Percentiles rank a stretch among this genome's conserved stretches.
These are phyloP conservation scores for Caenorhabditis auriculariae DNA, from an alignment of 2,888 invertebrate genomes.

Conservation along the genomic window DNA sequence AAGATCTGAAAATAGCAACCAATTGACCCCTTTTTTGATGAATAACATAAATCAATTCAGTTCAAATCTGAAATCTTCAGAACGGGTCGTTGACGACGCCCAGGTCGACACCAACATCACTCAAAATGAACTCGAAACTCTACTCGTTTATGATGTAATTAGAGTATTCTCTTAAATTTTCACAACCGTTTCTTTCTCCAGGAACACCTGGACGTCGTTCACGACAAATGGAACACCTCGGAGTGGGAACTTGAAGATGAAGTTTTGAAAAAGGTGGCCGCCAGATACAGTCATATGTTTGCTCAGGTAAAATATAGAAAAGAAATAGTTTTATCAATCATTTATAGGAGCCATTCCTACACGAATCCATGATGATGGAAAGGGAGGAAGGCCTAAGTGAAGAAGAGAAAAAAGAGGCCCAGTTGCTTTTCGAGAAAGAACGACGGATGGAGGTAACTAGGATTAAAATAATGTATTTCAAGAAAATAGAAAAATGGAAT, in stretches of 20 bases:
- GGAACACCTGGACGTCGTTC: slow-evolving; percentile 38
- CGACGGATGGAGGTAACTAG: slow-evolving; percentile 6
- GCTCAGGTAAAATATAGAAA: slow-evolving; percentile 21
- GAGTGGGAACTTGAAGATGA: slow-evolving; percentile 46
- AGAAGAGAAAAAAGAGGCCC: slow-evolving; percentile 54
- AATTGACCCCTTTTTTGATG: not conserved
- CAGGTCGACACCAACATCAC: slow-evolving; percentile 82
- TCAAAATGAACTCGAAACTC: slow-evolving; percentile 71
- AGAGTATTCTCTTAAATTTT: not conserved
- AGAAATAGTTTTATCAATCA: not conserved
- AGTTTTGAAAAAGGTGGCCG: slow-evolving; percentile 34
- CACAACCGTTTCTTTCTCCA: slow-evolving; percentile 8
- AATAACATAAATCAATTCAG: not conserved
- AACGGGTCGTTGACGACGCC: slow-evolving; percentile 95
- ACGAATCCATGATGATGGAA: slow-evolving; percentile 56
- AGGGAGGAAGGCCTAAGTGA: slow-evolving; percentile 50
- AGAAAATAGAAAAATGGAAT: too few species aligned
- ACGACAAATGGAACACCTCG: slow-evolving; percentile 23
- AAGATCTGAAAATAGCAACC: not conserved
- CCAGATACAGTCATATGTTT: slow-evolving; percentile 22
- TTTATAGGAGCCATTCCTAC: slow-evolving; percentile 53
- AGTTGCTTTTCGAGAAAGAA: slow-evolving; percentile 41
- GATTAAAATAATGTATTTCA: too few species aligned
- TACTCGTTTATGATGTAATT: slow-evolving; percentile 67
- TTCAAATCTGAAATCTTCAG: slow-evolving; percentile 64